These are phyloP conservation scores for Stomatorhinus walkeri DNA, from an alignment of 2,797 vertebrate species.

Conservation along the genomic window DNA sequence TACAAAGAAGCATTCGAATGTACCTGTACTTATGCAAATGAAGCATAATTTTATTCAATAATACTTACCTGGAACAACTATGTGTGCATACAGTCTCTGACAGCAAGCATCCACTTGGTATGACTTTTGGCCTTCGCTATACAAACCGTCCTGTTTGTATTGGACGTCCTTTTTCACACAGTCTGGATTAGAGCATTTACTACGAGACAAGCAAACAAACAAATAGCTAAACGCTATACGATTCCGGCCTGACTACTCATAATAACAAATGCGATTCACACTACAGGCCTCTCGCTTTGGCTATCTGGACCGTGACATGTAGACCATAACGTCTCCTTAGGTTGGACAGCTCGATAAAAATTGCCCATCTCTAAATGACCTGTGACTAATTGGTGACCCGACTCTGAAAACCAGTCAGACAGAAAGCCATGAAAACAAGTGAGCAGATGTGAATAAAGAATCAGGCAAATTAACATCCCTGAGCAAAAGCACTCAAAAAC, in stretches of 20 bases:
- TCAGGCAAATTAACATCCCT: neutral
- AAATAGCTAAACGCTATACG: neutral
- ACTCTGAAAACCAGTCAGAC: neutral
- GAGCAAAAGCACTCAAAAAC: neutral
- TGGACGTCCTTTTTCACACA: neutral
- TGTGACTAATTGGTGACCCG: neutral
- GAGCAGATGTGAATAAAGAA: neutral
- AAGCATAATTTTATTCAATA: neutral
- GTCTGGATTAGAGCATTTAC: neutral
- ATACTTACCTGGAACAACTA: neutral
- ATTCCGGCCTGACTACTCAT: neutral
- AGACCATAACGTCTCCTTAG: neutral
- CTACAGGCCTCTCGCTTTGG: neutral
- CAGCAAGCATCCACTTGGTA: neutral
- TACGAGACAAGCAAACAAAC: neutral
- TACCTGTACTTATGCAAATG: neutral
- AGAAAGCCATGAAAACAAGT: neutral
- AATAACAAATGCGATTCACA: neutral
- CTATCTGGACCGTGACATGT: neutral
- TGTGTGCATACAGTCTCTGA: neutral
- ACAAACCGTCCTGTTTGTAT: neutral
- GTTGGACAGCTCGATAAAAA: neutral
- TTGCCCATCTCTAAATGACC: slow-evolving; percentile 9
- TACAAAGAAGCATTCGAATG: neutral
- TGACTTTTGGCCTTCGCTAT: neutral